phyloP scores from a whole-genome alignment of 2,888 invertebrate species.

The Protodeltote pygarga region DNA sequence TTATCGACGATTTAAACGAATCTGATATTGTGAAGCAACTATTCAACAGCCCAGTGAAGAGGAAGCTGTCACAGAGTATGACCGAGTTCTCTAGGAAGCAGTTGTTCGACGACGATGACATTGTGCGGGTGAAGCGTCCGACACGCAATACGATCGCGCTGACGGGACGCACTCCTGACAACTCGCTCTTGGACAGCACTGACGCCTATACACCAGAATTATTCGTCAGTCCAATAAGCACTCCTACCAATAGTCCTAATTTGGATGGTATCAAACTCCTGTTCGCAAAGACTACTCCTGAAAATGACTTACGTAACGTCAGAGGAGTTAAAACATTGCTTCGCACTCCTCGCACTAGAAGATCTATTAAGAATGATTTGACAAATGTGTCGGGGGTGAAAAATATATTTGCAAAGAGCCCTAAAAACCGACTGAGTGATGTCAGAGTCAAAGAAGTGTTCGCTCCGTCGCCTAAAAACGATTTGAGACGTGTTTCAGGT shows the following conservation, averaged over 20 bases:
- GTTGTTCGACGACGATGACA: conserved; percentile 63
- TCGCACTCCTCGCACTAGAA: conserved; percentile 61
- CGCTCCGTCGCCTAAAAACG: conserved; percentile 52
- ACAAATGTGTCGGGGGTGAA: conserved; percentile 75
- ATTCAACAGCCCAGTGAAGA: conserved; percentile 81
- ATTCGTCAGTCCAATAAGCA: conserved; percentile 71
- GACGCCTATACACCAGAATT: conserved; percentile 65
- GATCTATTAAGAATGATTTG: conserved; percentile 71
- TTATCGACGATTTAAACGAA: conserved; percentile 77
- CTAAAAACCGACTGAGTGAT: conserved; percentile 60
- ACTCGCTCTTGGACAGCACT: conserved; percentile 54
- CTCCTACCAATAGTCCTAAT: conserved; percentile 63
- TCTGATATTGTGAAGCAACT: conserved; percentile 78
- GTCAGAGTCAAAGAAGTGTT: conserved; percentile 72
- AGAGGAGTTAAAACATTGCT: conserved; percentile 59
- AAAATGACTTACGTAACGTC: conserved; percentile 64
- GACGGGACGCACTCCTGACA: conserved; percentile 50
- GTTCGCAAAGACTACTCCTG: conserved; percentile 60
- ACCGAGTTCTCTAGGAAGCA: conserved; percentile 72
- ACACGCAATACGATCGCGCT: conserved; percentile 59
- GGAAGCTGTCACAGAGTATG: conserved; percentile 83
- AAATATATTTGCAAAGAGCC: conserved; percentile 65
- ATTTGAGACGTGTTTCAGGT: conserved; percentile 60
- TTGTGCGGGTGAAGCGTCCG: conserved; percentile 34
- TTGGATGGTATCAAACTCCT: conserved; percentile 62